A percentile compares a stretch with the other conserved stretches of the same genome.
Conservation (phyloP, 2,113 vertebrate genomes). For the Haplochromis burtoni region DNA sequence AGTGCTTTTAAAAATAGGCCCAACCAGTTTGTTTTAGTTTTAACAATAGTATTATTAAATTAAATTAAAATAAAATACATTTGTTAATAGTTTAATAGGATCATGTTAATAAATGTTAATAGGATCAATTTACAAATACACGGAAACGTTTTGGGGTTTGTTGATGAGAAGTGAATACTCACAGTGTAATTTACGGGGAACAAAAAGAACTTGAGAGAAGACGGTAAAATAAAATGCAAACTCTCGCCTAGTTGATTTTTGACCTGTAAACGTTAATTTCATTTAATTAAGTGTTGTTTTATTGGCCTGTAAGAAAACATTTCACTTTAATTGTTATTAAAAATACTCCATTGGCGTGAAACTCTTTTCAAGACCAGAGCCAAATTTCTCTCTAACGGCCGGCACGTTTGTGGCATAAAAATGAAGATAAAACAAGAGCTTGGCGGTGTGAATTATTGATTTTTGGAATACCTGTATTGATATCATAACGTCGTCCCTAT, state of each 20-base stretch:
- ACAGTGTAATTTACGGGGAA: neutral
- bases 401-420: neutral
- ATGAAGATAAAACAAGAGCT: neutral
- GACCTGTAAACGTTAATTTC: neutral
- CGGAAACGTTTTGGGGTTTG: slow-evolving; percentile 38
- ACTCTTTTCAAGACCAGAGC: neutral
- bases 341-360: neutral
- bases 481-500: slow-evolving; percentile 63
- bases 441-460: slow-evolving; percentile 69
- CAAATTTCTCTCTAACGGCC: neutral
- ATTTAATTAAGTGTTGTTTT: neutral
- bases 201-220: neutral
- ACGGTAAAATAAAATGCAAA: neutral
- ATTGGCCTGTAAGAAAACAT: neutral
- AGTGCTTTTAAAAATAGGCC: neutral
- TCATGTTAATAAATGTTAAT: no score
- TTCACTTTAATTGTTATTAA: neutral
- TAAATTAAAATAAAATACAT: neutral
- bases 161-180: slow-evolving; percentile 16
- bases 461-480: slow-evolving; percentile 62
- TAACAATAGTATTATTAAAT: neutral
- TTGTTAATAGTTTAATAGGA: neutral
- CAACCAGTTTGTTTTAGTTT: neutral
- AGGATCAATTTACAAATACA: neutral
- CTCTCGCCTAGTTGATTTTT: neutral